phyloP scores from a whole-genome alignment of 2,113 vertebrate species.

The Sardina pilchardus region DNA sequence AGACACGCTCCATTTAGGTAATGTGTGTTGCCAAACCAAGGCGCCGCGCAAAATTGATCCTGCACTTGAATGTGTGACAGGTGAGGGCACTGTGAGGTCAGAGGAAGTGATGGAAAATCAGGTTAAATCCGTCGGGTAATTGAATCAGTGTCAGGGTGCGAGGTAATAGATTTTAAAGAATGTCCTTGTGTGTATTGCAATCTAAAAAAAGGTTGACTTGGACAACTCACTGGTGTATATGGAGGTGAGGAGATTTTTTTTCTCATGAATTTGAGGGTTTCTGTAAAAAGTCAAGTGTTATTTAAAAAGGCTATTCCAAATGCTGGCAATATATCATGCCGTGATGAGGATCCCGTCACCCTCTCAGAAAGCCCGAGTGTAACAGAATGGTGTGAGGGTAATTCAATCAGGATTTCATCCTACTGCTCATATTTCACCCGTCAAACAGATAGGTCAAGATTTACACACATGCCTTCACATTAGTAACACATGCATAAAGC shows the following conservation, averaged over 20 bases:
- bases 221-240: not conserved
- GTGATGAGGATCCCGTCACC: not conserved
- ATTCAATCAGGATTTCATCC: conserved; percentile 2
- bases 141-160: conserved; percentile 1
- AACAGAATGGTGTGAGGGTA: not conserved
- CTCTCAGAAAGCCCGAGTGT: not conserved
- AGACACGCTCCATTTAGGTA: conserved; percentile 47
- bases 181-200: conserved; percentile 2
- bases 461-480: conserved; percentile 12
- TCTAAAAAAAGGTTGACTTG: conserved; percentile 11
- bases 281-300: not conserved
- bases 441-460: not conserved
- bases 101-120: conserved; percentile 40
- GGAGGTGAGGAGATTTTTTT: not conserved
- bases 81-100: conserved; percentile 49
- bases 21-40: conserved; percentile 48
- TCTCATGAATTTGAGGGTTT: not conserved
- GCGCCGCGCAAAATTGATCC: conserved; percentile 49
- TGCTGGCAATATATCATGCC: not conserved
- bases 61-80: conserved; percentile 45
- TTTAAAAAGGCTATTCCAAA: conserved; percentile 2
- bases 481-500: not conserved
- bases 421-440: not conserved
- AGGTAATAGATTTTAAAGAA: conserved; percentile 3
- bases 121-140: conserved; percentile 36